Conservation (phyloP, 2,888 invertebrate species). For the Synergus laeviventris region DNA sequence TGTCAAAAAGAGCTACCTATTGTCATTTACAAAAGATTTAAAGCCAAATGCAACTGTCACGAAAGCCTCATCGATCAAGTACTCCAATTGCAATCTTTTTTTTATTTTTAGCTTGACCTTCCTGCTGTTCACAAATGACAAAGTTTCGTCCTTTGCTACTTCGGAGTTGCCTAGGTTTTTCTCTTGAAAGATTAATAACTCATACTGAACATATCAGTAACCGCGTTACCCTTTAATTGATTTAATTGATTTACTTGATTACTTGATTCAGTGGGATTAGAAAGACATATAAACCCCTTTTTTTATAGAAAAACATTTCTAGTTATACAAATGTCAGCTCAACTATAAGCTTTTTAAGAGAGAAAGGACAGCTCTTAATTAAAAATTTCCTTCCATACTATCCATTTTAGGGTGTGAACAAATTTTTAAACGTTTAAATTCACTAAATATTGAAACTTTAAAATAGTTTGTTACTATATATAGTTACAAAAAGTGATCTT, state of each 20-base stretch:
- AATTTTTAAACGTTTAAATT: too few species aligned
- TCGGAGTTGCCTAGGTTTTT: constrained; percentile 2
- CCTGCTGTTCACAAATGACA: not conserved
- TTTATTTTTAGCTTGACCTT: not conserved
- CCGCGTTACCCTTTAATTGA: constrained; percentile 6
- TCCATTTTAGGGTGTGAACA: too few species aligned
- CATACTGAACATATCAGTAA: not conserved
- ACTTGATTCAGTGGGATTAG: constrained; percentile 38
- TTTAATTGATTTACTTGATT: constrained; percentile 13
- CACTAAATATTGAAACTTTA: too few species aligned
- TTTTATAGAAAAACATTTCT: not conserved
- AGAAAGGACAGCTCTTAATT: too few species aligned
- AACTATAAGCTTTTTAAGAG: too few species aligned
- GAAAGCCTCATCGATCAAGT: constrained; percentile 3
- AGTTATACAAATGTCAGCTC: too few species aligned
- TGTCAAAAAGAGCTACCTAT: not conserved
- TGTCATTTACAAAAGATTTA: not conserved
- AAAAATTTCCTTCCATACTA: too few species aligned
- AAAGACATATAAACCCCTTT: not conserved
- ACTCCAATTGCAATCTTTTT: not conserved
- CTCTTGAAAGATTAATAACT: constrained; percentile 16
- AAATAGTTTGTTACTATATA: too few species aligned
- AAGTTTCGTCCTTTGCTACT: not conserved
- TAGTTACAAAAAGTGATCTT: too few species aligned
- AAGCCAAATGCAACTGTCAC: not conserved